Evolutionary conservation across 2,797 vertebrate genomes (phyloP).

Genomic region (Chelmon rostratus): DNA sequence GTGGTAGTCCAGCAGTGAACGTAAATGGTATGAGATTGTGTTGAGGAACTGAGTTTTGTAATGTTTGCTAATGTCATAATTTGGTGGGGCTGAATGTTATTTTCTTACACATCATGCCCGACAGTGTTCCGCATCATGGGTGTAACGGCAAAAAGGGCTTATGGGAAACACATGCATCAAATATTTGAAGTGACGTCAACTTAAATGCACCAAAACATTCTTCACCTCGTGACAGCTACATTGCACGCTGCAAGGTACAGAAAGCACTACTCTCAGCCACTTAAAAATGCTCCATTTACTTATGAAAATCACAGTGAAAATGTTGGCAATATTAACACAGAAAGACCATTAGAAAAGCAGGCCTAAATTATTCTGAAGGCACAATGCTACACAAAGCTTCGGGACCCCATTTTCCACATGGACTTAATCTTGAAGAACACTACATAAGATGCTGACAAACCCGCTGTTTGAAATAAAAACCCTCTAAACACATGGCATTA

Average conservation of each 20-base stretch:
- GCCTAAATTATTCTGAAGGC: constrained; percentile 73
- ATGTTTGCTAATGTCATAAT: constrained; percentile 24
- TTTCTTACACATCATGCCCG: constrained; percentile 15
- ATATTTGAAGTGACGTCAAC: constrained; percentile 56
- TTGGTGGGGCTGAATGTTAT: constrained; percentile 5
- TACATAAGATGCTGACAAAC: constrained; percentile 82
- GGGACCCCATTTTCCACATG: constrained; percentile 69
- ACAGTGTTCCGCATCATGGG: constrained; percentile 28
- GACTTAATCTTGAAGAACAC: constrained; percentile 73
- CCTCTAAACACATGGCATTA: constrained; percentile 89
- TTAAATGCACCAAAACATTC: constrained; percentile 51
- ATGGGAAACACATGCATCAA: constrained; percentile 63
- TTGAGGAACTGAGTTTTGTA: constrained; percentile 3
- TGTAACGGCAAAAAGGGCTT: constrained; percentile 32
- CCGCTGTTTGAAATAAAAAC: constrained; percentile 84
- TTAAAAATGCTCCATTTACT: constrained; percentile 69
- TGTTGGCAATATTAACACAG: constrained; percentile 74
- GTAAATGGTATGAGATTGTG: not conserved
- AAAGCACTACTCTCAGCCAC: constrained; percentile 48
- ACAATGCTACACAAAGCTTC: constrained; percentile 58
- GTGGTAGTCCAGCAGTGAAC: constrained; percentile 6
- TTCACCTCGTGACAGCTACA: constrained; percentile 57
- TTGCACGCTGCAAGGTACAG: constrained; percentile 35
- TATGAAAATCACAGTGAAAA: constrained; percentile 69
- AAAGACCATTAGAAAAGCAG: constrained; percentile 79